Base-by-base conservation (phyloP, 2,797 vertebrate species). In the Sylvilagus floridanus region DNA sequence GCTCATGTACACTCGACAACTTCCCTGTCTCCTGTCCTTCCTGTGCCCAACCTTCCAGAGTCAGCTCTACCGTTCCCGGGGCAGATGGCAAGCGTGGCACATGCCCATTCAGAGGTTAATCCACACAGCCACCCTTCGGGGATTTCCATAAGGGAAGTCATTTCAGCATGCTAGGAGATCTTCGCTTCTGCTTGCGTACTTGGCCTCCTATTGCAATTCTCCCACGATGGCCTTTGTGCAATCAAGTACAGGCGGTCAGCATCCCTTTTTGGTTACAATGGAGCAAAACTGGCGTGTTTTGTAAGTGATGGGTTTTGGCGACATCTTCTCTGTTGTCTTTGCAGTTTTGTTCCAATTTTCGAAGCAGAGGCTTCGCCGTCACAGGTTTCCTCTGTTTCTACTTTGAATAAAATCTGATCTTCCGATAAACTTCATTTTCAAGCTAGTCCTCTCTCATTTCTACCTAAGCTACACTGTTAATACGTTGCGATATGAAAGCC, bases 391-490 rank as follows among this genome's bases (percentile, higher is more conserved):
- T 21, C 35, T 37, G 50, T 78, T 84, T 68, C 10, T 63, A 35
- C 75, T 91, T 87, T 93, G 84, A 90, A 75, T 83, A 90, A 83
- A 83, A 84, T 19, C 3, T 71, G 26, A 7, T 84, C 5, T 71
- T 83, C 28, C 19, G 37, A 63, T n/a, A 63, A 72, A 84, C 10
- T 63, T 65, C 78, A 26, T 71, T 78, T 89, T 84, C 83, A 9
- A 83, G 42, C 21, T 68, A 32, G 14, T 81, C 32, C 11, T 12
- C 11, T 17, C 19, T 69, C 50, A 62, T 19, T 81, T 78, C 62
- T 73, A 83, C 3, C 32, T 66, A 87, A 84, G 75, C 30, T n/a
- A n/a, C 72, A 30, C 77, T 78, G 47, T 68, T 28, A 85, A 66
- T 79, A 73, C 73, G 28, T 68, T 9, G 35, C 84, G 84, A 69